Percentiles rank a stretch among this genome's conserved stretches.
phyloP scores from a whole-genome alignment of 2,113 vertebrate species.

The Scomber colias region DNA sequence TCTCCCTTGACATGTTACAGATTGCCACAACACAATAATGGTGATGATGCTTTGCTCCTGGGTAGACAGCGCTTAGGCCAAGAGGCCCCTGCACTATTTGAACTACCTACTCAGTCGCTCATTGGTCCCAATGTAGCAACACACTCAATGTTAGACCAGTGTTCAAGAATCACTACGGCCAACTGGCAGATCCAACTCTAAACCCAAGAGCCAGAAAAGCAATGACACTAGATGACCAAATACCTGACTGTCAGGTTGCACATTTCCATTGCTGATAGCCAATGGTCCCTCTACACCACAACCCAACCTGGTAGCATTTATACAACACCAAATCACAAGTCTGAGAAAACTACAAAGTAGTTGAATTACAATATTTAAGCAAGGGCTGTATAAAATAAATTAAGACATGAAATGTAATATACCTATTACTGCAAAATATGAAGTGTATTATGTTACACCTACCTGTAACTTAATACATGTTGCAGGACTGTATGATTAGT shows the following conservation, averaged over 20 bases:
- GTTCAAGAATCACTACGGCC: neutral
- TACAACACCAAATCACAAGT: neutral
- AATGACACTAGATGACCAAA: neutral
- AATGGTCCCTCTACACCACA: too few species aligned
- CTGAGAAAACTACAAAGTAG: too few species aligned
- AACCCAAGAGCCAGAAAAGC: neutral
- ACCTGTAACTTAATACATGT: too few species aligned
- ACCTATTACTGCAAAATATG: too few species aligned
- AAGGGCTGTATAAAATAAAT: neutral
- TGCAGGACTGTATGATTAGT: too few species aligned
- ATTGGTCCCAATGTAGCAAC: neutral
- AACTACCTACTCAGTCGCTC: neutral
- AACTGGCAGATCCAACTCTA: neutral
- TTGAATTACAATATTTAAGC: too few species aligned
- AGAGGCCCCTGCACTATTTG: neutral
- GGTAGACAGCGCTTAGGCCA: neutral
- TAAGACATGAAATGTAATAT: too few species aligned
- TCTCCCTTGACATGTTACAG: slow-evolving; percentile 22
- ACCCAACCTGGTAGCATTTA: neutral
- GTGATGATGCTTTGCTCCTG: neutral
- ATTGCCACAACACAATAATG: neutral
- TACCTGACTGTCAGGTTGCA: neutral
- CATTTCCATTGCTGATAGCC: too few species aligned
- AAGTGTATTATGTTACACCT: too few species aligned
- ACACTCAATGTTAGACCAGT: neutral